Conservation (phyloP, 2,113 vertebrate genomes). For the Urocitellus parryii region DNA sequence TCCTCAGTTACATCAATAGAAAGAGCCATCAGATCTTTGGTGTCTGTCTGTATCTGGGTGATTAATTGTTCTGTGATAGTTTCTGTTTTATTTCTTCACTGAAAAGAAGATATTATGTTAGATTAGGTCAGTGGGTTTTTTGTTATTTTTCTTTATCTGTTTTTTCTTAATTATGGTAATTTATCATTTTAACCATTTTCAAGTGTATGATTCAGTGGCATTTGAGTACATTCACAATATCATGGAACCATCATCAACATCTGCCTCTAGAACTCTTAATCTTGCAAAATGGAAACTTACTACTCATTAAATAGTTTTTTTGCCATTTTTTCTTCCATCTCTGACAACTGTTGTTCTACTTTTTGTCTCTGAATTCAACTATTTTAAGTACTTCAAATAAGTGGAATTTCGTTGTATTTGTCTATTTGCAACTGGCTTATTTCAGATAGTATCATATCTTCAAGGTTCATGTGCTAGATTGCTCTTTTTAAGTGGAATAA, state of each 20-base stretch:
- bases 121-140: neutral
- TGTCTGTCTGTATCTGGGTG: neutral
- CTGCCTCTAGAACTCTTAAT: neutral
- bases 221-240: neutral
- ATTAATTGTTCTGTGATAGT: neutral
- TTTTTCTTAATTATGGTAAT: neutral
- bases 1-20: neutral
- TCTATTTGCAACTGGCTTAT: neutral
- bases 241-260: neutral
- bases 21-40: neutral
- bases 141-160: neutral
- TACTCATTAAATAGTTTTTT: neutral
- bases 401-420: neutral
- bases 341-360: neutral
- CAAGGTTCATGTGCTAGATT: neutral
- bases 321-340: neutral
- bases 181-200: neutral
- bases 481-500: neutral
- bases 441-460: neutral
- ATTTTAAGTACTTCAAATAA: neutral
- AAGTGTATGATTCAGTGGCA: neutral
- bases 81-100: neutral
- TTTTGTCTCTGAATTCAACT: neutral
- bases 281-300: neutral
- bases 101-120: neutral